A percentile compares a stretch with the other conserved stretches of the same genome.
Conservation (phyloP, 2,888 invertebrate species). For the Yponomeuta plumbellus region DNA sequence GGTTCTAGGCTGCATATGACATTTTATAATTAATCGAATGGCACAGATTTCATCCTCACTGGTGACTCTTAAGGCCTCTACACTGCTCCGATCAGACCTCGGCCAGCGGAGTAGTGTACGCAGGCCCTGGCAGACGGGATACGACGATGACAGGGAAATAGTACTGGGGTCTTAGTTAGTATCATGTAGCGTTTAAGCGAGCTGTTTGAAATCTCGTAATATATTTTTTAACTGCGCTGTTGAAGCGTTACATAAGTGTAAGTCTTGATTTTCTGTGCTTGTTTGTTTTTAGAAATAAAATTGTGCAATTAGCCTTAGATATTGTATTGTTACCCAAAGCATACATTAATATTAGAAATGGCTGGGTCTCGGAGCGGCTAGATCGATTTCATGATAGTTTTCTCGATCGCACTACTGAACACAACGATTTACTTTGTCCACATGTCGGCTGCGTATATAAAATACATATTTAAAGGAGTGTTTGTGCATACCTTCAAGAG, state of each 20-base stretch:
- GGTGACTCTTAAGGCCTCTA: conserved; percentile 4
- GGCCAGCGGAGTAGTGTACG: conserved; percentile 29
- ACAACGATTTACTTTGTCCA: conserved; percentile 21
- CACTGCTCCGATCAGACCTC: conserved; percentile 27
- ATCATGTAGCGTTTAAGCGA: conserved; percentile 59
- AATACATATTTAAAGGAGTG: too few relatives aligned
- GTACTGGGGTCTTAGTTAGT: conserved; percentile 60
- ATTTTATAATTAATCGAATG: too few relatives aligned
- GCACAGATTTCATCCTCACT: too few relatives aligned
- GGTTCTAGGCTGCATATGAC: too few relatives aligned
- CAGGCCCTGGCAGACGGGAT: neutral
- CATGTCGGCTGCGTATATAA: neutral
- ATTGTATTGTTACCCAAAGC: conserved; percentile 69
- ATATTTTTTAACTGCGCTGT: conserved; percentile 61
- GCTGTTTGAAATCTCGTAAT: conserved; percentile 76
- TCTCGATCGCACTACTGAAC: neutral
- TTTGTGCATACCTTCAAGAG: too few relatives aligned
- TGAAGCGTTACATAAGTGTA: conserved; percentile 53
- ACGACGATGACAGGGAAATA: conserved; percentile 51
- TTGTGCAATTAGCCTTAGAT: conserved; percentile 64
- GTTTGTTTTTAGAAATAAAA: conserved; percentile 48
- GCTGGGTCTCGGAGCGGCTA: conserved; percentile 33
- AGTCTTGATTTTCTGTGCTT: conserved; percentile 62
- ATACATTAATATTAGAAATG: conserved; percentile 45
- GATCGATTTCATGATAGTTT: conserved; percentile 15